Percentiles rank a stretch among this genome's conserved stretches.
Conservation (phyloP, 2,113 vertebrate genomes). For the Lepisosteus oculatus region DNA sequence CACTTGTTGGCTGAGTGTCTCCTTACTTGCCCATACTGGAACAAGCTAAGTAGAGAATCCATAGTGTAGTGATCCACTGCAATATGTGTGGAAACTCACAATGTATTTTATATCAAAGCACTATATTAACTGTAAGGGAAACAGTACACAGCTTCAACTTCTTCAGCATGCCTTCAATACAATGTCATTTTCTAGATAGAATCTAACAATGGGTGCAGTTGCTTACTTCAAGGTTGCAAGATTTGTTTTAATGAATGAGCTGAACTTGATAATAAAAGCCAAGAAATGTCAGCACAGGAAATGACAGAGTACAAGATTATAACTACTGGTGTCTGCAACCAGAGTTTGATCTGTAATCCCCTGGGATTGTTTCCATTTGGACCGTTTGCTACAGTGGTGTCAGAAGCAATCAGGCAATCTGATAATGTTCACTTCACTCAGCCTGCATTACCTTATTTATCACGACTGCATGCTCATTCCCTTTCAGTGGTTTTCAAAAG, state of each 20-base stretch:
- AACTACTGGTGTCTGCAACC: slow-evolving; percentile 42
- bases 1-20: too few relatives aligned
- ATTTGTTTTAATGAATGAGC: slow-evolving; percentile 9
- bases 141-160: too few relatives aligned
- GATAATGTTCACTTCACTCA: not conserved
- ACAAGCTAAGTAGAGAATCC: too few relatives aligned
- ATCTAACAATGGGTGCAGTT: not conserved
- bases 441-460: not conserved
- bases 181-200: too few relatives aligned
- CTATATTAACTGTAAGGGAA: too few relatives aligned
- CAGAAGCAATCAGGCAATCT: not conserved
- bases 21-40: too few relatives aligned
- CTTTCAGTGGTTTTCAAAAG: not conserved
- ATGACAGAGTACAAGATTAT: slow-evolving; percentile 43
- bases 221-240: not conserved
- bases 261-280: slow-evolving; percentile 19
- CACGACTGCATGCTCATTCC: not conserved
- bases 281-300: slow-evolving; percentile 47
- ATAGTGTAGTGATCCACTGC: too few relatives aligned
- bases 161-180: too few relatives aligned
- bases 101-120: too few relatives aligned
- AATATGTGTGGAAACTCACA: too few relatives aligned
- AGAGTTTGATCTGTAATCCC: slow-evolving; percentile 47
- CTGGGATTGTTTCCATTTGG: slow-evolving; percentile 44
- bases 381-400: not conserved